These are phyloP conservation scores for Seira sanloemensis DNA, from an alignment of 2,888 invertebrate species.

Conservation along the genomic window DNA sequence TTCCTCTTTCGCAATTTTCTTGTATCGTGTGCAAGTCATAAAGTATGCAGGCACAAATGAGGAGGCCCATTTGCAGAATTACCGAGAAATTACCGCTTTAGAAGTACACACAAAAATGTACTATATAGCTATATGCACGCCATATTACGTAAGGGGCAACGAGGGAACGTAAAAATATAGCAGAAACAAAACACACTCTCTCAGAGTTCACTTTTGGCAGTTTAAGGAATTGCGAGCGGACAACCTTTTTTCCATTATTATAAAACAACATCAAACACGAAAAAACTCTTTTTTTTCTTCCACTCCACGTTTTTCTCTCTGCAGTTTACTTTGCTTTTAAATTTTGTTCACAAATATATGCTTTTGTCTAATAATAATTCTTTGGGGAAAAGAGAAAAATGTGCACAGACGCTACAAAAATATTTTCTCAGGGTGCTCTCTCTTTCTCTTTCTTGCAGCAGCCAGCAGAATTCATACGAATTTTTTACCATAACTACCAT, in stretches of 20 bases:
- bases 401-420: neutral
- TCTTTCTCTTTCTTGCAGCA: no score
- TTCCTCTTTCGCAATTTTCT: slow-evolving; percentile 45
- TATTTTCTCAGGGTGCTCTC: no score
- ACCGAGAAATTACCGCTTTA: slow-evolving; percentile 38
- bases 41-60: slow-evolving; percentile 55
- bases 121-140: no score
- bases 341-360: slow-evolving; percentile 38
- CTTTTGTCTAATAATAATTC: slow-evolving; percentile 37
- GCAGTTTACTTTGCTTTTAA: slow-evolving; percentile 29
- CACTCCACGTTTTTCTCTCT: neutral
- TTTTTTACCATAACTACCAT: no score
- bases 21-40: slow-evolving; percentile 34
- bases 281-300: neutral
- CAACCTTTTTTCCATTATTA: no score
- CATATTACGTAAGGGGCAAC: no score
- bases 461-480: no score
- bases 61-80: slow-evolving; percentile 59
- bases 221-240: no score
- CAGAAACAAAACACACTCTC: no score
- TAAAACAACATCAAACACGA: slow-evolving; percentile 20
- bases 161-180: no score
- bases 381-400: neutral
- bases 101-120: no score
- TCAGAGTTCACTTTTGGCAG: no score